Base-by-base conservation (phyloP, 2,113 vertebrate species). In the Elephas maximus region DNA sequence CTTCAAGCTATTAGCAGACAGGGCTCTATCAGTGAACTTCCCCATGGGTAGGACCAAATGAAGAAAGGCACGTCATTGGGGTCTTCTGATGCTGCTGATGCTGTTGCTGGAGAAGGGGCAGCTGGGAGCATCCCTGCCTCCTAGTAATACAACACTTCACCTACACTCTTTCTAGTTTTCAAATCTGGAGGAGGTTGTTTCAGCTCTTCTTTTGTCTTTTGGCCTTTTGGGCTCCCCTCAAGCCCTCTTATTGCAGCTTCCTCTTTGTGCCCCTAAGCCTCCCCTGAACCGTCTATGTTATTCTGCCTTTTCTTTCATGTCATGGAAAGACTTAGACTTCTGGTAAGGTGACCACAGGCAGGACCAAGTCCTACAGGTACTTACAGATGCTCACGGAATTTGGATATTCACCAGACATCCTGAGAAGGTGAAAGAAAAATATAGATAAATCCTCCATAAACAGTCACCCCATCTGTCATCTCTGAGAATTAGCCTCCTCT, bases 321-420 rank as follows among this genome's bases (percentile, higher is more conserved):
- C 90, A 53, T 53, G 63, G 23, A 30, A 30, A 67, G 44, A 15
- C 41, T 53, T 12, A 8, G 53, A 69, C 24, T 71, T 94, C 11
- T 51, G 33, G n/a, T 12, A 53, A 83, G 45, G n/a, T 78, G 62
- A 83, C 28, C 11, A 20, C 48, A 14, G 62, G 37, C 26, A 86
- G 71, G 79, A 37, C n/a, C 2, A 7, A 8, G 60, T 41, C 63
- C 53, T 45, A 33, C 12, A 44, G 89, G 44, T 97, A 98, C 98
- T 98, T 95, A 98, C 98, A 98, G 89, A 98, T 97, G 95, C 97
- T 98, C 87, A 98, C 97, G 0, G 95, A 90, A 57, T 93, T 98
- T 8, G 97, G 94, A 20, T 96, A 96, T 57, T 98, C 98, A 28
- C 98, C 98, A 85, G 97, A 95, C 98, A 98, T 98, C 91, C 98